phyloP scores from a whole-genome alignment of 2,113 vertebrate genomes.

The Glareola pratincola region DNA sequence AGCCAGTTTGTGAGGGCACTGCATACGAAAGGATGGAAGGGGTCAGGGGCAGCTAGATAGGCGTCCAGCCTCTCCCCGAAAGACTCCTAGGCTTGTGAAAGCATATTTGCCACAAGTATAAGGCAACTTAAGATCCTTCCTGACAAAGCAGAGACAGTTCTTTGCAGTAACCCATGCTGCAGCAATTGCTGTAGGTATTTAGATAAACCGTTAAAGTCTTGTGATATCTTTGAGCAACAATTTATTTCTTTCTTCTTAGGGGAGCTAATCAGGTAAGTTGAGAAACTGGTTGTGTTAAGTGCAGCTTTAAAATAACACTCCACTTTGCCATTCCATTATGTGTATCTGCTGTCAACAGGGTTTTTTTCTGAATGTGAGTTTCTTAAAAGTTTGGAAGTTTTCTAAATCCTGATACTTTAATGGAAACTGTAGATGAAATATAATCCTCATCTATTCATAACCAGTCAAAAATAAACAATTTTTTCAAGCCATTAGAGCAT shows the following conservation, averaged over 20 bases:
- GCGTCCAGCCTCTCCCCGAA: not conserved
- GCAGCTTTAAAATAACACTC: conserved; percentile 36
- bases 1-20: not conserved
- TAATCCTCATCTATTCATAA: conserved; percentile 64
- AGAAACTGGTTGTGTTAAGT: not conserved
- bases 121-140: not conserved
- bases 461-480: conserved; percentile 49
- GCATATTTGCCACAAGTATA: not conserved
- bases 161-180: not conserved
- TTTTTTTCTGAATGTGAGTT: conserved; percentile 30
- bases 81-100: not conserved
- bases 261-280: not conserved
- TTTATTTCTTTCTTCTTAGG: not conserved
- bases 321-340: not conserved
- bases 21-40: not conserved
- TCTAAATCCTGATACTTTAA: conserved; percentile 53
- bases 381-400: conserved; percentile 54
- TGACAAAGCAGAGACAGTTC: not conserved
- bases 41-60: not conserved
- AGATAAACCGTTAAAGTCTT: not conserved
- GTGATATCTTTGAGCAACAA: not conserved
- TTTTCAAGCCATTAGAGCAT: conserved; percentile 53
- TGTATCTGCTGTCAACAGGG: conserved; percentile 47
- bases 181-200: not conserved
- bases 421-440: conserved; percentile 54